These are phyloP conservation scores for Tenebrio molitor DNA, from an alignment of 1,140 invertebrate genomes.

Conservation along the genomic window DNA sequence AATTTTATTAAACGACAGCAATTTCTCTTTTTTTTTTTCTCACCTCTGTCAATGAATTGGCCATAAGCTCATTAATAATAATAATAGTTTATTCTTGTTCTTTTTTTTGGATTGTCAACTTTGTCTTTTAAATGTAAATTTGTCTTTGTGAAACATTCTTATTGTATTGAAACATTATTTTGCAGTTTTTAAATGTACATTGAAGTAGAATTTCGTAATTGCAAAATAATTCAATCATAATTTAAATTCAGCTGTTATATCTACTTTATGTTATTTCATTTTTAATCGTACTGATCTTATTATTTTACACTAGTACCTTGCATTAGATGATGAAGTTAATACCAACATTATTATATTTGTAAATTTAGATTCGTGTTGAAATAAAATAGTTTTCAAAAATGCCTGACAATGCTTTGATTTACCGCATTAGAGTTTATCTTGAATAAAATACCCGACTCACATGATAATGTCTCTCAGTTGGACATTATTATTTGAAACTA, in stretches of 20 bases:
- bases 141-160: conserved; percentile 26
- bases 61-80: conserved; percentile 26
- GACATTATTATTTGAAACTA: not conserved
- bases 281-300: conserved; percentile 14
- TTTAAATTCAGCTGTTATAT: conserved; percentile 7
- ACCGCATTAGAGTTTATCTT: conserved; percentile 40
- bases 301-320: conserved; percentile 39
- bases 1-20: conserved; percentile 50
- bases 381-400: conserved; percentile 50
- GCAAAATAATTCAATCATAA: conserved; percentile 39
- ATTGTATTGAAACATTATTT: conserved; percentile 47
- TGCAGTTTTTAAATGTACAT: conserved; percentile 48
- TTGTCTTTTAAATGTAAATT: conserved; percentile 39
- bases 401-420: conserved; percentile 41
- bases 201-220: conserved; percentile 37
- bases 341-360: conserved; percentile 37
- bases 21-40: conserved; percentile 27
- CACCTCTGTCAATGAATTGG: conserved; percentile 12
- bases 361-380: conserved; percentile 49
- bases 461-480: conserved; percentile 4
- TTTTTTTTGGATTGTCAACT: conserved; percentile 29
- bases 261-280: conserved; percentile 18
- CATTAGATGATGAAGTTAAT: conserved; percentile 45
- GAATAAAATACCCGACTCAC: conserved; percentile 21
- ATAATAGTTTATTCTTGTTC: conserved; percentile 11